phyloP scores from a whole-genome alignment of 2,113 vertebrate species.

The Spheniscus mendiculus region DNA sequence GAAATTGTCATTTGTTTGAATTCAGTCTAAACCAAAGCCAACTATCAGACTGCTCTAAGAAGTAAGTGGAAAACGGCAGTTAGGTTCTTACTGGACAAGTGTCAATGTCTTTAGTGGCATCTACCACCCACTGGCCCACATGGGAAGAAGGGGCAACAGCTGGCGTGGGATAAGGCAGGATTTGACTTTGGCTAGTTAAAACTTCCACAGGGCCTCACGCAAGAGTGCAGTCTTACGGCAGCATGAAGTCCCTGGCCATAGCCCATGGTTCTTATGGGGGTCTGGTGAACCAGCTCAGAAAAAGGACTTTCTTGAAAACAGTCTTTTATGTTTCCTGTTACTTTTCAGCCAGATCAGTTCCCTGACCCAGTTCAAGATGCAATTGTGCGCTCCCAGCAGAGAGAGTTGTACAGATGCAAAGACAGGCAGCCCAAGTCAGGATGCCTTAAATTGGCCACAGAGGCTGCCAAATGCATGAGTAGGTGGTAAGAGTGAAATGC shows the following conservation, averaged over 20 bases:
- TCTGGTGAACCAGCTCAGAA: neutral
- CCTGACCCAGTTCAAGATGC: neutral
- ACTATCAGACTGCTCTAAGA: neutral
- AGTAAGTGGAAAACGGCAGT: neutral
- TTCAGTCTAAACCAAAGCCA: neutral
- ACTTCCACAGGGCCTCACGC: neutral
- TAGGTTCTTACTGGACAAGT: neutral
- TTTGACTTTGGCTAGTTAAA: neutral
- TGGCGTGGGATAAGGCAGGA: neutral
- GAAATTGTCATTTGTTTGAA: neutral
- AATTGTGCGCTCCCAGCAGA: neutral
- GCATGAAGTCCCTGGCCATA: neutral
- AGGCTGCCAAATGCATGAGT: neutral
- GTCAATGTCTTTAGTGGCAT: neutral
- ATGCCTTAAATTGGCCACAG: rapidly evolving
- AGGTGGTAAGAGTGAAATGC: neutral
- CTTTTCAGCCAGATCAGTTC: neutral
- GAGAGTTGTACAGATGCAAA: neutral
- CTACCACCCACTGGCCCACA: neutral
- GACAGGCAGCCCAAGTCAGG: neutral
- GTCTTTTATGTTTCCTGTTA: neutral
- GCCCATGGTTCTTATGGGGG: rapidly evolving
- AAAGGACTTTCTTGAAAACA: neutral
- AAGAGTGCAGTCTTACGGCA: neutral
- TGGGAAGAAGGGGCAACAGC: neutral